Percentiles rank a stretch among this genome's conserved stretches.
Evolutionary conservation across 2,113 vertebrate genomes (phyloP).

Genomic region (Macroglossus sobrinus): DNA sequence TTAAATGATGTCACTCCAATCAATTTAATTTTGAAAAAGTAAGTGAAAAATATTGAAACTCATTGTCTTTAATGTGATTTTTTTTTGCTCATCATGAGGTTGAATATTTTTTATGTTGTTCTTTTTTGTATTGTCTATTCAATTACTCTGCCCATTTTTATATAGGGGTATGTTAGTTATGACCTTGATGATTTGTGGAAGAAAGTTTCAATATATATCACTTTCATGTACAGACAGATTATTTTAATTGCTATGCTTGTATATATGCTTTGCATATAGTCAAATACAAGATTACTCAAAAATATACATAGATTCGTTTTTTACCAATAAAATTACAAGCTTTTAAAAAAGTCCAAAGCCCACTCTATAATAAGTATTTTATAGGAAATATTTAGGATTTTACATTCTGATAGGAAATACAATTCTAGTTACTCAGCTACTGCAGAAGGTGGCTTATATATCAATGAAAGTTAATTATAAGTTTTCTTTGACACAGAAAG

Average conservation of each 20-base stretch:
- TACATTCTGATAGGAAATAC: background rate
- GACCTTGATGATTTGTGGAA: background rate
- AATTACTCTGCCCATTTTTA: background rate
- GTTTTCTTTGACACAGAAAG: constrained; percentile 54
- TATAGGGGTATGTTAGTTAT: background rate
- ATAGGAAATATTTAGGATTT: background rate
- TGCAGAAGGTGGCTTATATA: constrained; percentile 7
- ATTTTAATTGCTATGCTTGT: background rate
- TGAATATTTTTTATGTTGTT: background rate
- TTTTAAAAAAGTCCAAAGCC: background rate
- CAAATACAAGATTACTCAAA: background rate
- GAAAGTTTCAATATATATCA: background rate
- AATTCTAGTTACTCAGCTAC: constrained; percentile 18
- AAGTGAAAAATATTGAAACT: background rate
- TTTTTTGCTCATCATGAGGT: background rate
- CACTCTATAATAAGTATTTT: background rate
- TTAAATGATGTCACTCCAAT: too few species aligned
- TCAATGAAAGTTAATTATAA: constrained; percentile 56
- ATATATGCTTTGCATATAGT: background rate
- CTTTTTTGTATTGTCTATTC: background rate
- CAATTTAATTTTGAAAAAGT: background rate
- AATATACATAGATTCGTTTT: background rate
- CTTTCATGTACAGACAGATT: background rate
- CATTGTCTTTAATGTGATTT: background rate
- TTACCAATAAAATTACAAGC: background rate